Evolutionary conservation across 1,140 invertebrate genomes (phyloP), one percentile per base, ranked within the genome.

Genomic region (Sinonovacula constricta): DNA sequence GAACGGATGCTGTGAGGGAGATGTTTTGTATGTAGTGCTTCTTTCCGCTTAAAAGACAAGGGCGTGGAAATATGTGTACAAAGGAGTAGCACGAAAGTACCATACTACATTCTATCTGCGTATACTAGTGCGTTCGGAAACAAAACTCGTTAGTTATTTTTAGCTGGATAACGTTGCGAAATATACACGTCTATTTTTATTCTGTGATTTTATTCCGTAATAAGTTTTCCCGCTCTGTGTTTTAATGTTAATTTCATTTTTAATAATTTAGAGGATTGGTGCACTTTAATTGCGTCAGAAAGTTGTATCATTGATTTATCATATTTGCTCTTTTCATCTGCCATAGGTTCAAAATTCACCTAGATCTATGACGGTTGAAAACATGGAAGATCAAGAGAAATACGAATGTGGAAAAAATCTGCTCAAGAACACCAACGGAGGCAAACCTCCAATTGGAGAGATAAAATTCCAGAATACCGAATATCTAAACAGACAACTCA

Each of bases 401-500:
- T n/a, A n/a, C n/a, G 39, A 45, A 45, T 45, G 39, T 45, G 39
- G 39, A 10, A 45, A 45, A 45, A 45, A 45, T 45, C 39, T 45
- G 39, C 18, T 45, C 7, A 45, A 45, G 7, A 45, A 45, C 18
- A 45, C 39, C 7, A 45, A 45, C 39, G 39, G 39, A 45, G 18
- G 18, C 39, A 45, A 45, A 7, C n/a, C n/a, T n/a, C n/a, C n/a
- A n/a, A n/a, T n/a, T n/a, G 39, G 39, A 45, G 39, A 45, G 18
- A n/a, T n/a, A n/a, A 45, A 45, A 45, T 45, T 45, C 7, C 7
- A 10, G 18, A 45, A 45, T 18, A 45, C 39, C 7, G 39, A 45
- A 45, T 18, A 45, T 18, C 7, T 18, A 45, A 57, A 65, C 5
- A 54, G 72, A 67, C 49, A 76, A 59, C 31, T 76, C 45, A 18